These are phyloP conservation scores for Larimichthys crocea DNA, from an alignment of 2,113 vertebrate genomes.

Conservation along the genomic window DNA sequence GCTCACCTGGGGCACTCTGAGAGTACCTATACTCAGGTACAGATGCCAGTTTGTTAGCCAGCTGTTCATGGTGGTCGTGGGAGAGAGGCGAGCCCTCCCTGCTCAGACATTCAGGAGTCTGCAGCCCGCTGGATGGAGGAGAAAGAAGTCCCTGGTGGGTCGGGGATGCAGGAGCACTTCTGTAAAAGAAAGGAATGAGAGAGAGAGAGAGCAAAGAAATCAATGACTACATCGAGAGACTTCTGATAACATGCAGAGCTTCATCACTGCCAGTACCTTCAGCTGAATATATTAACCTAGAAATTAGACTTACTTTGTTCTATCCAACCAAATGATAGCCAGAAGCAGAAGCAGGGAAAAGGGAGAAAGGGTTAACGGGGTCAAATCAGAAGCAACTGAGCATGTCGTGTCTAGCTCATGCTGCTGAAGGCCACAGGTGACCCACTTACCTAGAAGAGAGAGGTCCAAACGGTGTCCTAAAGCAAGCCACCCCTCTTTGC, in stretches of 20 bases:
- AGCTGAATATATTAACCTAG: constrained; percentile 34
- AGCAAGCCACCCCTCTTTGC: constrained; percentile 96
- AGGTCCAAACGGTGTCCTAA: constrained; percentile 97
- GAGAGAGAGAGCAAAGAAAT: background rate
- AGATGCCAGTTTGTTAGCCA: constrained; percentile 89
- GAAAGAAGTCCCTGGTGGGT: constrained; percentile 96
- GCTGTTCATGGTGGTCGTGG: constrained; percentile 92
- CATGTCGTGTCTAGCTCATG: background rate
- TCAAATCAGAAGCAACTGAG: background rate
- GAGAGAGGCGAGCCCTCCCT: constrained; percentile 96
- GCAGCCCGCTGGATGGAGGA: constrained; percentile 93
- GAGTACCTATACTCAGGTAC: constrained; percentile 97
- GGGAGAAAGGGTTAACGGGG: constrained; percentile 51
- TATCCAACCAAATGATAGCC: constrained; percentile 78
- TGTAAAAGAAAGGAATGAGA: constrained; percentile 57
- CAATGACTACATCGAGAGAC: constrained; percentile 4
- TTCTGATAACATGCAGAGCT: background rate
- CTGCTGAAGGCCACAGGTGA: background rate
- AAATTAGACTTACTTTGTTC: constrained; percentile 82
- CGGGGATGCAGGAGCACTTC: constrained; percentile 97
- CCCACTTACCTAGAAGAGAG: constrained; percentile 92
- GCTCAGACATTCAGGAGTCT: constrained; percentile 97
- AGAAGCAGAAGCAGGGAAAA: constrained; percentile 65
- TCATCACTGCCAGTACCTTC: constrained; percentile 1
- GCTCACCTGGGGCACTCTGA: constrained; percentile 96